These are phyloP conservation scores for Nyctibius grandis DNA, from an alignment of 2,797 vertebrate species.

Conservation along the genomic window DNA sequence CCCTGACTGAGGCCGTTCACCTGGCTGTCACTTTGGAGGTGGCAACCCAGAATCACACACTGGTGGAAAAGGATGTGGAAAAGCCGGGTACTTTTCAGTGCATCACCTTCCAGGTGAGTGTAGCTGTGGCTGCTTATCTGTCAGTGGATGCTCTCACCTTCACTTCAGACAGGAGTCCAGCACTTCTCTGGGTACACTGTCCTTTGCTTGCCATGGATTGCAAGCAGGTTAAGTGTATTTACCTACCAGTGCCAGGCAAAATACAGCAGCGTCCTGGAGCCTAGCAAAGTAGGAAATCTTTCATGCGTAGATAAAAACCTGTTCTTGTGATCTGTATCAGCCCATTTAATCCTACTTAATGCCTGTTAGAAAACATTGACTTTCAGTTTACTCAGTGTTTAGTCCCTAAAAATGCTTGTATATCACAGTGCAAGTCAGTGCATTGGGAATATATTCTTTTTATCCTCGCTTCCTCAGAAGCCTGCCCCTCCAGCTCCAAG, in stretches of 20 bases:
- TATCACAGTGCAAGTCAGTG: background rate
- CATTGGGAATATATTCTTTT: background rate
- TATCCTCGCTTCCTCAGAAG: background rate
- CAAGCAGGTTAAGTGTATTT: background rate
- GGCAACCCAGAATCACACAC: background rate
- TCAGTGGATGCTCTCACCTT: background rate
- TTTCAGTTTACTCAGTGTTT: background rate
- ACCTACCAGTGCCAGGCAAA: background rate
- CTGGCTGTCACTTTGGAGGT: conserved; percentile 26
- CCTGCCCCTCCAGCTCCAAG: background rate
- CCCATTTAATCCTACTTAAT: background rate
- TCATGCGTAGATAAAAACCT: background rate
- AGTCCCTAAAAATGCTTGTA: background rate
- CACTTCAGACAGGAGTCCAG: background rate
- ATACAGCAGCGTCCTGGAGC: background rate
- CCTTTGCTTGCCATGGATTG: background rate
- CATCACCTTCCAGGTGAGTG: conserved; percentile 35
- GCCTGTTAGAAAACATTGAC: background rate
- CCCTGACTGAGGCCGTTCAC: background rate
- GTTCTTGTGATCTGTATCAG: background rate
- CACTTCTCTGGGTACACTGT: background rate
- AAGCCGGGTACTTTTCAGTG: conserved; percentile 30
- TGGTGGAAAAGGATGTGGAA: conserved; percentile 38
- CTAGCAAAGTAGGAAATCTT: background rate
- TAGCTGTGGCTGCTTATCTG: background rate